These are phyloP conservation scores for Emmelina monodactyla DNA, from an alignment of 2,888 invertebrate species.

Conservation along the genomic window DNA sequence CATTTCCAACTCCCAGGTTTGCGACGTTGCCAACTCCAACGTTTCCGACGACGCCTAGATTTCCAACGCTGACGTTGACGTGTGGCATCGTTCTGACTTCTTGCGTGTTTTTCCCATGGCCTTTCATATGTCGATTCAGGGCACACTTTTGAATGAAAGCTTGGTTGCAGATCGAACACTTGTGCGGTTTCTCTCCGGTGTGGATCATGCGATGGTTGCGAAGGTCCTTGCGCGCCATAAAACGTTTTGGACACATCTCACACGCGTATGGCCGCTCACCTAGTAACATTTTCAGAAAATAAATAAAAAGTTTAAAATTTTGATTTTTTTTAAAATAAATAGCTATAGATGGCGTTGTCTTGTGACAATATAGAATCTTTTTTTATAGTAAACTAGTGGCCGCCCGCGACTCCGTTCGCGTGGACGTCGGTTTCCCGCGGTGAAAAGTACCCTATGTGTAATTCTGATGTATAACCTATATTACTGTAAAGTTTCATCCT, in stretches of 20 bases:
- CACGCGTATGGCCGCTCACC: constrained; percentile 83
- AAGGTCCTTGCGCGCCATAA: constrained; percentile 91
- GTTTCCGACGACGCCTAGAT: neutral
- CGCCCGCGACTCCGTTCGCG: too few relatives aligned
- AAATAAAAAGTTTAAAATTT: too few relatives aligned
- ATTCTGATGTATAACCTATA: too few relatives aligned
- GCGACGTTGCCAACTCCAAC: neutral
- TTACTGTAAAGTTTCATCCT: too few relatives aligned
- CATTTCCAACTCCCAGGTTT: neutral
- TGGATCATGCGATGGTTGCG: constrained; percentile 92
- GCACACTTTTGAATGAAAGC: constrained; percentile 94
- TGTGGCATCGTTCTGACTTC: neutral
- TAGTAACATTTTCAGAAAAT: too few relatives aligned
- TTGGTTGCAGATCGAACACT: constrained; percentile 87
- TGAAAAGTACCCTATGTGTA: too few relatives aligned
- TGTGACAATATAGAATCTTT: too few relatives aligned
- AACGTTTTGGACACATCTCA: constrained; percentile 88
- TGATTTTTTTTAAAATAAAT: too few relatives aligned
- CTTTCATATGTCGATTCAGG: constrained; percentile 90
- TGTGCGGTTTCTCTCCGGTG: constrained; percentile 90
- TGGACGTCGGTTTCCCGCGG: too few relatives aligned
- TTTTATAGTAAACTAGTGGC: too few relatives aligned
- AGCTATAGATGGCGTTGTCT: too few relatives aligned
- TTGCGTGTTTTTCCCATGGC: constrained; percentile 22
- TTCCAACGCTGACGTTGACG: too few relatives aligned